A percentile compares a stretch with the other conserved stretches of the same genome.
phyloP scores from a whole-genome alignment of 2,797 vertebrate genomes.

The Diceros bicornis region DNA sequence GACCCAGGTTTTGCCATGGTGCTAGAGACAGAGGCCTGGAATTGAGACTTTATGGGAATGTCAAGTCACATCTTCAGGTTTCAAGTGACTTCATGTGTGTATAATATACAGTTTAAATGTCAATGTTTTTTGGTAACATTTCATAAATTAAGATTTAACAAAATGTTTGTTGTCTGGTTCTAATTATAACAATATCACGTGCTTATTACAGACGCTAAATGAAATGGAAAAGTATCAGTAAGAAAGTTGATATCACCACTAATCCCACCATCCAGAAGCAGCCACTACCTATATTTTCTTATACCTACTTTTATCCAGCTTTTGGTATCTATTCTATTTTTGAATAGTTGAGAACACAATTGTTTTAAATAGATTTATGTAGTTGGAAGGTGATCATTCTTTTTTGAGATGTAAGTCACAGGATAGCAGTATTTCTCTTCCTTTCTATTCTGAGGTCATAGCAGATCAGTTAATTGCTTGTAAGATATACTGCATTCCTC shows the following conservation, averaged over 20 bases:
- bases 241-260: background rate
- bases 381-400: background rate
- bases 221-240: background rate
- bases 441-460: slow-evolving; percentile 40
- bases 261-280: background rate
- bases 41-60: background rate
- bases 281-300: background rate
- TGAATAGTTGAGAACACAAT: background rate
- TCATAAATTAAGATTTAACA: slow-evolving; percentile 17
- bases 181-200: background rate
- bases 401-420: background rate
- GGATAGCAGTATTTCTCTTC: background rate
- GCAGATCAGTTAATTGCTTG: slow-evolving; percentile 38
- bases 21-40: background rate
- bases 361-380: slow-evolving; percentile 45
- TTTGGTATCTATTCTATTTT: background rate
- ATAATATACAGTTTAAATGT: background rate
- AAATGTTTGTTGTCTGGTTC: background rate
- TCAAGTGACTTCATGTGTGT: background rate
- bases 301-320: background rate
- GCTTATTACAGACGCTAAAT: background rate
- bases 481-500: slow-evolving; percentile 25
- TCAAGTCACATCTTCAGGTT: background rate
- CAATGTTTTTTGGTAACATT: background rate
- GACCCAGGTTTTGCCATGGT: background rate